Conservation (phyloP, 2,113 vertebrate genomes). For the Geococcyx californianus region DNA sequence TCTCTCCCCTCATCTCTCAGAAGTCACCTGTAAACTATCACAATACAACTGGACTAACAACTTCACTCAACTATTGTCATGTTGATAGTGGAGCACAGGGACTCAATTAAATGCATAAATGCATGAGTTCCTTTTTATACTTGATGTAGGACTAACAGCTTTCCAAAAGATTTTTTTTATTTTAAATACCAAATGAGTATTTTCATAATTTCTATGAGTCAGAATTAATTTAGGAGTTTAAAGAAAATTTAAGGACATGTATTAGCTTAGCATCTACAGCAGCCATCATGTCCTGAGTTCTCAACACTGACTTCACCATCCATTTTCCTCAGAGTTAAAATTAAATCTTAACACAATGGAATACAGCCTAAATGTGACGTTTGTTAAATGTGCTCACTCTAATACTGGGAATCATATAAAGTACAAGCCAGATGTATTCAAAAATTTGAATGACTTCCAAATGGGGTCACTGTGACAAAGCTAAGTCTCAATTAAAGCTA, state of each 20-base stretch:
- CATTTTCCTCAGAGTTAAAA: constrained; percentile 36
- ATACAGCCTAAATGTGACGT: not conserved
- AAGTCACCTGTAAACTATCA: not conserved
- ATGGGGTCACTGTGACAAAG: constrained; percentile 40
- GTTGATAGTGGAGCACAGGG: not conserved
- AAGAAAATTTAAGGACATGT: not conserved
- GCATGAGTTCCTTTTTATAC: not conserved
- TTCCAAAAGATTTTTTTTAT: not conserved
- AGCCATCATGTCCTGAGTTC: not conserved
- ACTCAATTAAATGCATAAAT: not conserved
- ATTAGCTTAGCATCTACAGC: not conserved
- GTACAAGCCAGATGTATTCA: constrained; percentile 25
- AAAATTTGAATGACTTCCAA: constrained; percentile 30
- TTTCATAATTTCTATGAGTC: not conserved
- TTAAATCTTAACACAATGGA: constrained; percentile 39
- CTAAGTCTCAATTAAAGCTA: not conserved
- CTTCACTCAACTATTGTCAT: not conserved
- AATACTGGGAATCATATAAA: constrained; percentile 8
- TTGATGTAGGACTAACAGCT: not conserved
- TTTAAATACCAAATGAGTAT: not conserved
- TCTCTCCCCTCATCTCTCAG: not conserved
- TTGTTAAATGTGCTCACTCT: not conserved
- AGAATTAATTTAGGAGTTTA: not conserved
- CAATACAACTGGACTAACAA: not conserved
- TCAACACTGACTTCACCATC: not conserved